Percentiles rank a stretch among this genome's conserved stretches.
Evolutionary conservation across 2,888 invertebrate species (phyloP).

Genomic region (Microdon myrmicae): DNA sequence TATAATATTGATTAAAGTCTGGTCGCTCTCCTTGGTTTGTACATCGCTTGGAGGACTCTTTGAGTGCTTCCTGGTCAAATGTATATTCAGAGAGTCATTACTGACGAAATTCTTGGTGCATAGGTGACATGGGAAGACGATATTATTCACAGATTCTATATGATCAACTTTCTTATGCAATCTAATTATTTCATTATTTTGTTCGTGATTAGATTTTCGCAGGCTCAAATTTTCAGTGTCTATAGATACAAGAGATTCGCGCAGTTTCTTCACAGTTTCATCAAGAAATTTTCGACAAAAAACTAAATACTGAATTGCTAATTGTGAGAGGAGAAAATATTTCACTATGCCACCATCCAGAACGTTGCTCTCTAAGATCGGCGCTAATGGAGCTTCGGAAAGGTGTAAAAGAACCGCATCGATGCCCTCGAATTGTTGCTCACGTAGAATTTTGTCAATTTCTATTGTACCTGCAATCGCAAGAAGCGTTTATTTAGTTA

Average conservation of each 20-base stretch:
- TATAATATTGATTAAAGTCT: conserved; percentile 70
- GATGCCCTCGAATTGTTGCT: conserved; percentile 62
- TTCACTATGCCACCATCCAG: conserved; percentile 65
- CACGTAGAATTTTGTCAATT: conserved; percentile 60
- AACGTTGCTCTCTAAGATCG: conserved; percentile 61
- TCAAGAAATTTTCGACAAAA: conserved; percentile 65
- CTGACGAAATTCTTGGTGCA: conserved; percentile 66
- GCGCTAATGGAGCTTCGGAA: conserved; percentile 62
- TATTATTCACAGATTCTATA: conserved; percentile 62
- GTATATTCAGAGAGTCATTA: conserved; percentile 64
- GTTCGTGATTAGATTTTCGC: conserved; percentile 57
- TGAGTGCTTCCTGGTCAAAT: conserved; percentile 61
- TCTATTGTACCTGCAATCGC: conserved; percentile 60
- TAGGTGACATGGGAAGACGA: conserved; percentile 64
- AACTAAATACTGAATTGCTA: conserved; percentile 63
- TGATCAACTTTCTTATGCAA: conserved; percentile 63
- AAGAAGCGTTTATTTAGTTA: background rate
- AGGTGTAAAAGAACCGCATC: conserved; percentile 61
- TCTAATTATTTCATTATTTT: conserved; percentile 61
- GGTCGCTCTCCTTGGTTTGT: conserved; percentile 61
- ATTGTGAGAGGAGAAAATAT: conserved; percentile 64
- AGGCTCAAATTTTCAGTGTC: conserved; percentile 60
- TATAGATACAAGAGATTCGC: conserved; percentile 56
- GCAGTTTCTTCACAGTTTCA: conserved; percentile 59
- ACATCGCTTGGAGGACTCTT: conserved; percentile 21